A percentile compares a stretch with the other conserved stretches of the same genome.
These are phyloP conservation scores for Hesperia comma DNA, from an alignment of 2,888 invertebrate genomes.

Conservation along the genomic window DNA sequence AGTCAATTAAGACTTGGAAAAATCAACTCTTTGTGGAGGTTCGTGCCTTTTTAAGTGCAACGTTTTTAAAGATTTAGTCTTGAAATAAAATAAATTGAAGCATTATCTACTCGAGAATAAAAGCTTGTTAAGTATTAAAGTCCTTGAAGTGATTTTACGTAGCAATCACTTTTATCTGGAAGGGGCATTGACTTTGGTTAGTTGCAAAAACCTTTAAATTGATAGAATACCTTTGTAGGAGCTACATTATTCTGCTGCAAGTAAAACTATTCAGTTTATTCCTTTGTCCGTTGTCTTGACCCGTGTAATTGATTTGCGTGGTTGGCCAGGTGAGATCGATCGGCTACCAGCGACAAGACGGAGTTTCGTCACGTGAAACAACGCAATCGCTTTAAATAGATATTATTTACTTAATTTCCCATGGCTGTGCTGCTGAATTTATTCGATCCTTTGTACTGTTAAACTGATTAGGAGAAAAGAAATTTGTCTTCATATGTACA, in stretches of 20 bases:
- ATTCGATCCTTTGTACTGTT: neutral
- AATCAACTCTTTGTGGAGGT: neutral
- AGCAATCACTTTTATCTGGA: constrained; percentile 26
- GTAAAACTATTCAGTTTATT: constrained; percentile 22
- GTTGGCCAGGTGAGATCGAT: constrained; percentile 34
- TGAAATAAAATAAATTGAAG: neutral
- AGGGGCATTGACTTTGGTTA: constrained; percentile 17
- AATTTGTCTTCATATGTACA: constrained; percentile 3
- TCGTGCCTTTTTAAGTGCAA: no score
- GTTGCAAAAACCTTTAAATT: constrained; percentile 32
- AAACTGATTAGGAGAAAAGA: neutral
- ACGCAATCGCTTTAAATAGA: constrained; percentile 21
- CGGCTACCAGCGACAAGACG: constrained; percentile 11
- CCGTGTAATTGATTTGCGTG: constrained; percentile 33
- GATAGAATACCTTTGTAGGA: constrained; percentile 28
- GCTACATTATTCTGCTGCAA: constrained; percentile 24
- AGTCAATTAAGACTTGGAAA: constrained; percentile 9
- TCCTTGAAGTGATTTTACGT: constrained; percentile 1
- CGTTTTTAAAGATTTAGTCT: neutral
- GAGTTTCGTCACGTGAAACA: constrained; percentile 23
- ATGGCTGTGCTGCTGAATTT: neutral
- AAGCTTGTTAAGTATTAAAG: neutral
- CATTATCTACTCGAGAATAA: neutral
- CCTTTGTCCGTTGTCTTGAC: constrained; percentile 26
- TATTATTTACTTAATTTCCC: constrained; percentile 15